Evolutionary conservation across 2,797 vertebrate species (phyloP).

Genomic region (Spea hammondii): DNA sequence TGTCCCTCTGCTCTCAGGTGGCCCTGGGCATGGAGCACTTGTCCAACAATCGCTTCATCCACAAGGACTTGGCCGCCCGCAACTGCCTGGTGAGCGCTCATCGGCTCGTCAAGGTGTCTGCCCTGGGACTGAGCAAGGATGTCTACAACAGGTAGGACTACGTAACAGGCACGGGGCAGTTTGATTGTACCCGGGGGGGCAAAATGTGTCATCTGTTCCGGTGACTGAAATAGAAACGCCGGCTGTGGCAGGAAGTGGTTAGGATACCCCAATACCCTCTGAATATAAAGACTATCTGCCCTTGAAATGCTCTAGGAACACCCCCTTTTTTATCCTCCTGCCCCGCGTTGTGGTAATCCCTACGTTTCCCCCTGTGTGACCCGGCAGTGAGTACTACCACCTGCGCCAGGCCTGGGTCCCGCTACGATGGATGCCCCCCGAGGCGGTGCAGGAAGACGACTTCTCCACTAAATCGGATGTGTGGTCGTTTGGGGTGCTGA

Average conservation of each 20-base stretch:
- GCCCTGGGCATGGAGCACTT: constrained; percentile 95
- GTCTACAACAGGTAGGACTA: constrained; percentile 88
- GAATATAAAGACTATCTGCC: too few relatives aligned
- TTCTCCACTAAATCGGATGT: constrained; percentile 94
- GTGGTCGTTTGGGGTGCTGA: constrained; percentile 92
- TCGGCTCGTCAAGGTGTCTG: constrained; percentile 87
- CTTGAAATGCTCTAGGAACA: too few relatives aligned
- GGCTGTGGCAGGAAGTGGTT: too few relatives aligned
- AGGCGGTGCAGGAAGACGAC: constrained; percentile 88
- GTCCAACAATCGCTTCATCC: constrained; percentile 90
- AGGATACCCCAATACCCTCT: too few relatives aligned
- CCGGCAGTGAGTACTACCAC: constrained; percentile 87
- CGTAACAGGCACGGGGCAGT: too few relatives aligned
- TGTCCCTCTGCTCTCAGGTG: constrained; percentile 91
- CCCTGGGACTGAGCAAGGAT: constrained; percentile 92
- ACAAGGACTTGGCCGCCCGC: constrained; percentile 91
- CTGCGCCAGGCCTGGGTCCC: constrained; percentile 93
- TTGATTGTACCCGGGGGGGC: too few relatives aligned
- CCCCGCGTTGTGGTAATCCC: not conserved
- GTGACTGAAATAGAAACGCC: too few relatives aligned
- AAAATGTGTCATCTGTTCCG: too few relatives aligned
- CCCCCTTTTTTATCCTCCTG: too few relatives aligned
- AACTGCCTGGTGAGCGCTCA: constrained; percentile 93
- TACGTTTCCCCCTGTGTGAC: not conserved
- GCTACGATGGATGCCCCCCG: constrained; percentile 89